Evolutionary conservation across 2,797 vertebrate genomes (phyloP).

Genomic region (Thamnophis elegans): DNA sequence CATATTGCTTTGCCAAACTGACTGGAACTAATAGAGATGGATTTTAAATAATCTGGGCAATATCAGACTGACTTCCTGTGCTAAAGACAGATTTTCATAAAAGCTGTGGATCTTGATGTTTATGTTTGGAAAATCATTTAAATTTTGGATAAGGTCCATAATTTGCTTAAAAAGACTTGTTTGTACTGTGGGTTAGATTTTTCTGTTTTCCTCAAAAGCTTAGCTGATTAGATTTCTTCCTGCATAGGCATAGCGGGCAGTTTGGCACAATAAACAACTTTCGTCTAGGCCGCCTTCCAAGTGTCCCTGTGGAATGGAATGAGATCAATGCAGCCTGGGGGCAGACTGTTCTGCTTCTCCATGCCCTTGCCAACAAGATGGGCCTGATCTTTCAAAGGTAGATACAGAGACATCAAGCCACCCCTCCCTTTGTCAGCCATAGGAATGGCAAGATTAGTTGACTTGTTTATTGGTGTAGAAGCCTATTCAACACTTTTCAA

Average conservation of each 20-base stretch:
- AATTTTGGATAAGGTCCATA: neutral
- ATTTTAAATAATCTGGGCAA: neutral
- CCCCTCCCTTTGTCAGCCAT: rapidly evolving
- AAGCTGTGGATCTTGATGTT: neutral
- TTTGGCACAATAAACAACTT: conserved; percentile 99
- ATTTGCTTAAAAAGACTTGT: rapidly evolving
- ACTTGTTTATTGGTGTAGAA: neutral
- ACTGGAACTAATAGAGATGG: neutral
- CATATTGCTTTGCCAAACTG: neutral
- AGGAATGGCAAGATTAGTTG: neutral
- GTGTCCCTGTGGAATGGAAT: conserved; percentile 97
- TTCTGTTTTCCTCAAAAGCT: neutral
- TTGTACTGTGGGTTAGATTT: neutral
- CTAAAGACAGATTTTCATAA: neutral
- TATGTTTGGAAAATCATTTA: neutral
- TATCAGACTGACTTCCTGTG: neutral
- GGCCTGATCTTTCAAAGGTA: conserved; percentile 94
- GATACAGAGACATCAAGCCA: rapidly evolving
- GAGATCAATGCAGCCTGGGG: conserved; percentile 99
- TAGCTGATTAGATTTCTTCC: conserved; percentile 9
- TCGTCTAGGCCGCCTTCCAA: conserved; percentile 92
- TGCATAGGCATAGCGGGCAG: conserved; percentile 92
- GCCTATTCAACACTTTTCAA: neutral
- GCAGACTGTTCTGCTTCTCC: conserved; percentile 93
- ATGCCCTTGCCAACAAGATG: conserved; percentile 97